Conservation (phyloP, 2,888 invertebrate genomes). For the Trichogramma dendrolimi region DNA sequence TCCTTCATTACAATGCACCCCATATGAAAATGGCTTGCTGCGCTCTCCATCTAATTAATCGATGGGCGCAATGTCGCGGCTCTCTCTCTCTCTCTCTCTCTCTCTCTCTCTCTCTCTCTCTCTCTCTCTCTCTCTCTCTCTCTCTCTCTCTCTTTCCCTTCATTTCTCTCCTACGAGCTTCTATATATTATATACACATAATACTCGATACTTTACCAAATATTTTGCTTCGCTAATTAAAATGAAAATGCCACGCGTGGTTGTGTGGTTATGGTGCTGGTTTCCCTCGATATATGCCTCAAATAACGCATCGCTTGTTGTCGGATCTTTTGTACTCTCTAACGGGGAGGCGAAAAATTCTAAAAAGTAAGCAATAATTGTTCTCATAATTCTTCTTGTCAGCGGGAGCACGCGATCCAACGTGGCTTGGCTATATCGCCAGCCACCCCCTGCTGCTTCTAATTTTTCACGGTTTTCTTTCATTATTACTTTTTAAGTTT, state of each 20-base stretch:
- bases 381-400: background rate
- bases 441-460: background rate
- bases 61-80: too few relatives aligned
- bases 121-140: constrained; percentile 4
- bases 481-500: constrained; percentile 23
- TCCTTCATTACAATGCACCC: too few relatives aligned
- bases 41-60: too few relatives aligned
- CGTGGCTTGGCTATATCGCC: too few relatives aligned
- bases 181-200: background rate
- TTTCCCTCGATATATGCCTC: background rate
- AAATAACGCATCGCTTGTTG: background rate
- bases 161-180: background rate
- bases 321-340: background rate
- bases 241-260: too few relatives aligned
- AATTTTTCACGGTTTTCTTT: constrained; percentile 11
- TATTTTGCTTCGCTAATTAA: background rate
- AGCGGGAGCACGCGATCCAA: too few relatives aligned
- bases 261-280: too few relatives aligned
- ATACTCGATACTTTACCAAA: background rate
- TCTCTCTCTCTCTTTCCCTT: background rate
- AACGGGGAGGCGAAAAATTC: background rate
- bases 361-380: constrained; percentile 14
- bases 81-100: background rate
- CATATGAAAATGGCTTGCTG: too few relatives aligned
- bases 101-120: background rate